Evolutionary conservation across 2,797 vertebrate genomes (phyloP).

Genomic region (Lateolabrax maculatus): DNA sequence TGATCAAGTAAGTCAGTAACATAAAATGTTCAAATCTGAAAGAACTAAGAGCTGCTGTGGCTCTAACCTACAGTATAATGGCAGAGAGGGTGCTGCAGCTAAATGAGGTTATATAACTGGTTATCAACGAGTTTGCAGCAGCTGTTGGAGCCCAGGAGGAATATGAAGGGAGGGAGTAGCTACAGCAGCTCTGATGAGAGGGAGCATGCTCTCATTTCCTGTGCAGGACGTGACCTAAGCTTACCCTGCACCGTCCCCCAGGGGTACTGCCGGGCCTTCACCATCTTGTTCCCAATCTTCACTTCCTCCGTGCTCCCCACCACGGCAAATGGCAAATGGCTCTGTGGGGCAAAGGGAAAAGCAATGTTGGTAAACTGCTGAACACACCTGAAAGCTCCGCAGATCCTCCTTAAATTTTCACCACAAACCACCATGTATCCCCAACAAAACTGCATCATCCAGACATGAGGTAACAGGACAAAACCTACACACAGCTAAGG

Average conservation of each 20-base stretch:
- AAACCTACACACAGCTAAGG: neutral
- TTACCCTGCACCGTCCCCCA: slow-evolving; percentile 99
- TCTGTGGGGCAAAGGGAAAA: slow-evolving; percentile 83
- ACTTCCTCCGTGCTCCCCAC: slow-evolving; percentile 98
- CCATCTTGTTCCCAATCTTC: slow-evolving; percentile 99
- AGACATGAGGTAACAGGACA: neutral
- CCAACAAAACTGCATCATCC: neutral
- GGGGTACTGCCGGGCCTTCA: slow-evolving; percentile 98
- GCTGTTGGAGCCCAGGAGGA: slow-evolving; percentile 34
- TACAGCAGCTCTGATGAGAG: slow-evolving; percentile 33
- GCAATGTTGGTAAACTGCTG: neutral
- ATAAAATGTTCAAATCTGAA: slow-evolving; percentile 8
- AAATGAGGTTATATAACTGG: slow-evolving; percentile 65
- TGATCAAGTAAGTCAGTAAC: slow-evolving; percentile 17
- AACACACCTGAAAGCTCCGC: slow-evolving; percentile 6
- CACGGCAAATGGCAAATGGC: slow-evolving; percentile 97
- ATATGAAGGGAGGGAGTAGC: slow-evolving; percentile 32
- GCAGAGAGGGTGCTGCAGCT: slow-evolving; percentile 32
- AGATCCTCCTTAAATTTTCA: neutral
- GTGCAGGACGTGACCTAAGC: slow-evolving; percentile 72
- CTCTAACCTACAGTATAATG: slow-evolving; percentile 3
- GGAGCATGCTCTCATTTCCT: slow-evolving; percentile 73
- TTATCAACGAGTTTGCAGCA: slow-evolving; percentile 43
- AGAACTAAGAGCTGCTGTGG: slow-evolving; percentile 29
- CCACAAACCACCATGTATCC: neutral